Evolutionary conservation across 2,113 vertebrate genomes (phyloP).

Genomic region (Paradoxurus hermaphroditus): DNA sequence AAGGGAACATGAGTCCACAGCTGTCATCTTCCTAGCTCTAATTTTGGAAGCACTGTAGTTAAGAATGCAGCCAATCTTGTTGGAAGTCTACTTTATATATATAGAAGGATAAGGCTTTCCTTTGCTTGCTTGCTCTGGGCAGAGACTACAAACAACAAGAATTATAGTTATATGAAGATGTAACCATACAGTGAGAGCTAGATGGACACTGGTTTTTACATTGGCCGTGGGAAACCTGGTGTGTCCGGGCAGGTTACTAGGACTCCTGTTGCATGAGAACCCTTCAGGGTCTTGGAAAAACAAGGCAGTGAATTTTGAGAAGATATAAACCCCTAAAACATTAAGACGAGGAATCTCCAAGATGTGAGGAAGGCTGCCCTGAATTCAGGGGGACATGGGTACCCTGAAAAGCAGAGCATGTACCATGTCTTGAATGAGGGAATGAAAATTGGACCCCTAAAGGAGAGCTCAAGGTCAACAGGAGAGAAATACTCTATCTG

Average conservation of each 20-base stretch:
- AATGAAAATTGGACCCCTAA: not conserved
- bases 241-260: not conserved
- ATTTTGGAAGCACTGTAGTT: not conserved
- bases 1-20: not conserved
- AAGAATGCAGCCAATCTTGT: not conserved
- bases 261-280: not conserved
- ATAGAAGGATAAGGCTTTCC: not conserved
- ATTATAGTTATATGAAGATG: not conserved
- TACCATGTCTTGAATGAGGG: not conserved
- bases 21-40: not conserved
- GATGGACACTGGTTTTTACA: not conserved
- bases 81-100: not conserved
- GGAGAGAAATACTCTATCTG: not conserved
- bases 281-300: not conserved
- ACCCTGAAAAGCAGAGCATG: not conserved
- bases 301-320: not conserved
- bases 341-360: not conserved
- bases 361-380: not conserved
- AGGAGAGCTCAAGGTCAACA: not conserved
- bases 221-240: not conserved
- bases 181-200: not conserved
- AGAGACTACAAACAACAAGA: not conserved
- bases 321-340: not conserved
- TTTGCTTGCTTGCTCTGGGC: not conserved
- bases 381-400: not conserved